Percentiles rank a stretch among this genome's conserved stretches.
phyloP scores from a whole-genome alignment of 2,888 invertebrate species.

The Diadromus collaris region DNA sequence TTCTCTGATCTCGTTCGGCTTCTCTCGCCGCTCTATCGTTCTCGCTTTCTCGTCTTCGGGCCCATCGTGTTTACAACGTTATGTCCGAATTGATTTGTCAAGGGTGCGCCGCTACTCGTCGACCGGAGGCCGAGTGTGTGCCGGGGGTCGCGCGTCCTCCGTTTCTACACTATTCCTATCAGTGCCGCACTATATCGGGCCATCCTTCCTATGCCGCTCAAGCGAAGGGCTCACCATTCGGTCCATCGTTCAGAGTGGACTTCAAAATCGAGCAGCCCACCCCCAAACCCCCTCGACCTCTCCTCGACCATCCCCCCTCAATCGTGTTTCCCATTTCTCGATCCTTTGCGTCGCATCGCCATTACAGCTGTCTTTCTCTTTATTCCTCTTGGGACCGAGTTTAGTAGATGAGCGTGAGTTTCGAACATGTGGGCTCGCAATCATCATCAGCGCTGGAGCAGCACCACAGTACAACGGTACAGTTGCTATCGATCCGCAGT shows the following conservation, averaged over 20 bases:
- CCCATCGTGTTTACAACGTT: constrained; percentile 75
- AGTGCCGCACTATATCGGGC: background rate
- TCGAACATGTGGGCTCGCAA: constrained; percentile 76
- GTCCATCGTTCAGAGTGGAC: constrained; percentile 69
- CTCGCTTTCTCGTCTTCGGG: constrained; percentile 58
- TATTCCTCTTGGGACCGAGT: constrained; percentile 59
- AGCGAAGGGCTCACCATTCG: constrained; percentile 50
- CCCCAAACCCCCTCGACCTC: constrained; percentile 1
- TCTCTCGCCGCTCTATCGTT: constrained; percentile 22
- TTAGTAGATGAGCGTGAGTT: constrained; percentile 69
- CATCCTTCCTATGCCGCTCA: background rate
- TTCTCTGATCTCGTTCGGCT: constrained; percentile 20
- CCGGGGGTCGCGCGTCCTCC: constrained; percentile 31
- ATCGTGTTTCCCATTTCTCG: constrained; percentile 25
- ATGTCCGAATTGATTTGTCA: constrained; percentile 78
- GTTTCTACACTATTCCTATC: constrained; percentile 43
- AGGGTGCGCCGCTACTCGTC: constrained; percentile 63
- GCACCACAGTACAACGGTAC: constrained; percentile 32
- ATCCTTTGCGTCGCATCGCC: constrained; percentile 28
- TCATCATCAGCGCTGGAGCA: constrained; percentile 69
- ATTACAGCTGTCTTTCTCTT: constrained; percentile 38
- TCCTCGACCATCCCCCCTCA: background rate
- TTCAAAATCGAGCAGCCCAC: constrained; percentile 70
- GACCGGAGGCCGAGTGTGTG: constrained; percentile 48
- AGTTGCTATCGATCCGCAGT: constrained; percentile 40